Base-by-base conservation (phyloP, 2,888 invertebrate genomes). In the Xestobium rufovillosum region DNA sequence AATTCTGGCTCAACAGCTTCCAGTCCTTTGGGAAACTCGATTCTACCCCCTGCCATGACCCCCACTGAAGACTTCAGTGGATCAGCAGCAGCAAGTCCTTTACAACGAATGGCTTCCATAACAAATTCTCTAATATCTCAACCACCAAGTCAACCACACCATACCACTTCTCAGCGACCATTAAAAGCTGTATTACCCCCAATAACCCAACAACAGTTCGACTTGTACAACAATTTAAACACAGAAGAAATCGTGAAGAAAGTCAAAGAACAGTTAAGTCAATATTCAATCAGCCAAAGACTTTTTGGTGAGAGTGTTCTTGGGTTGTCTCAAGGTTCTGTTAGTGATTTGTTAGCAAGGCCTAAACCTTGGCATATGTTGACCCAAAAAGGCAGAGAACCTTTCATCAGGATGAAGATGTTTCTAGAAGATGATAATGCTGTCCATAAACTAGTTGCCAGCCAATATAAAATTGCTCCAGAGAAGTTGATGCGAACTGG, bases 341-440 rank as follows among this genome's bases (percentile, higher is more conserved):
- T 98, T 1, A 96, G 95, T 30, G 98, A 98, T 66, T 73, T 98
- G 26, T 71, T 98, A 45, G 97, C 97, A 14, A 70, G 98, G 34
- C 98, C 98, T 19, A 98, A 98, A 63, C 94, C 96, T 0, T 98
- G 97, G 98, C 91, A 94, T 61, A 95, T 96, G 94, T 73, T 98
- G 32, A 98, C 98, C 9, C 91, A 90, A 60, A 95, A 95, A 65
- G 94, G 94, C 1, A 75, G 95, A 14, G 95, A 96, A 60, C 96
- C 95, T 0, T 96, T 95, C 68, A 95, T 96, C 45, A 75, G 95
- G 42, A 96, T 96, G 95, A 91, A 94, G 66, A 90, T 95, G 84
- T 96, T 96, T 68, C 71, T 96, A 49, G 92, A 92, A 66, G 94
- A 94, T 57, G 91, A 92, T 50, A 90, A 91, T 57, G 92, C 92